A percentile compares a stretch with the other conserved stretches of the same genome.
Conservation (phyloP, 2,888 invertebrate genomes). For the Tenthredo amoena region DNA sequence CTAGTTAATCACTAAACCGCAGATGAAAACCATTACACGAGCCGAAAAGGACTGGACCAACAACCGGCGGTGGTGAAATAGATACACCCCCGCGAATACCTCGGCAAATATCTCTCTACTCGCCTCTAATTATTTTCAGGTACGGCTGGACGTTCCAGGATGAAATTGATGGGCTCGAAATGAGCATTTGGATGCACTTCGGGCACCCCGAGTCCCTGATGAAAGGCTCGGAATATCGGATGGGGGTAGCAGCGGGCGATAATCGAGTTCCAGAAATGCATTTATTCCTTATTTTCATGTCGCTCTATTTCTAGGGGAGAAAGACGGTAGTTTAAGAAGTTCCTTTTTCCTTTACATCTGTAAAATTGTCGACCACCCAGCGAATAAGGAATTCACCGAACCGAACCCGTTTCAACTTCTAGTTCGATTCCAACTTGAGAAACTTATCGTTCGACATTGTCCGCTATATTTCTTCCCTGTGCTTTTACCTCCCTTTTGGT, state of each 20-base stretch:
- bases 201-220: neutral
- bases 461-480: neutral
- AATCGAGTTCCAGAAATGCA: neutral
- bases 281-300: neutral
- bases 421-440: slow-evolving; percentile 14
- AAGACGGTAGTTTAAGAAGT: neutral
- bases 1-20: slow-evolving; percentile 16
- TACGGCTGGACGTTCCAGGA: neutral
- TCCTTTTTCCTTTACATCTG: neutral
- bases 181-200: neutral
- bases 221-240: neutral
- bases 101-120: neutral
- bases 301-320: neutral
- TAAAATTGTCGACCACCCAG: neutral
- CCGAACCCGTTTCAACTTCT: slow-evolving; percentile 8
- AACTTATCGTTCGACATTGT: slow-evolving; percentile 2
- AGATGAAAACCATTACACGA: slow-evolving; percentile 1
- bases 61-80: neutral
- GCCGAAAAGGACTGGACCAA: neutral
- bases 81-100: neutral
- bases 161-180: neutral
- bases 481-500: neutral
- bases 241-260: neutral
- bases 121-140: neutral
- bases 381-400: neutral